Percentiles rank a stretch among this genome's conserved stretches.
These are phyloP conservation scores for Ceratina australensis DNA, from an alignment of 1,140 invertebrate genomes.

Conservation along the genomic window DNA sequence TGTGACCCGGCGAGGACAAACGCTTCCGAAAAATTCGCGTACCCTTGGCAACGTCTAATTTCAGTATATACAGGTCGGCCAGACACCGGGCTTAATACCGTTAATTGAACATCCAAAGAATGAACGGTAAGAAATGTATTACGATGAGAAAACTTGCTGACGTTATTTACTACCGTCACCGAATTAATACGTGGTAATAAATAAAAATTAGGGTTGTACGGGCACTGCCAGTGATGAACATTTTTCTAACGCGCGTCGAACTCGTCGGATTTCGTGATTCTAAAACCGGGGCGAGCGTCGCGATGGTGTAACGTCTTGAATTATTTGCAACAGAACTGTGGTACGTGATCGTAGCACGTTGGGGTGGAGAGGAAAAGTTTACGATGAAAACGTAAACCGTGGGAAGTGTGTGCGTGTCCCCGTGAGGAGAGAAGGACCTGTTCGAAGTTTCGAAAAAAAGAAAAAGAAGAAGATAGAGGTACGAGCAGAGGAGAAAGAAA, in stretches of 20 bases:
- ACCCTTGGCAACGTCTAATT: not conserved
- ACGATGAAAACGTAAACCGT: not conserved
- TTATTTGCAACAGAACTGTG: not conserved
- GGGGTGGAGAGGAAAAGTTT: not conserved
- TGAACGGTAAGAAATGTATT: too few species aligned
- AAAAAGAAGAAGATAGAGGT: too few species aligned
- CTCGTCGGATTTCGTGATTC: too few species aligned
- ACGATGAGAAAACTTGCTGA: too few species aligned
- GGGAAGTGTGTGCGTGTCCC: not conserved
- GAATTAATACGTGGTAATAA: too few species aligned
- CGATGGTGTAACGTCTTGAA: not conserved
- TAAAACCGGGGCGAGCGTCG: not conserved
- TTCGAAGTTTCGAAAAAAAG: constrained; percentile 43
- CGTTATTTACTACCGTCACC: too few species aligned
- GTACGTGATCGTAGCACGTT: not conserved
- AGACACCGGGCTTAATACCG: too few species aligned
- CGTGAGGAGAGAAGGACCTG: not conserved
- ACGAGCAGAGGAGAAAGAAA: constrained; percentile 43
- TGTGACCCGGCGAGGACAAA: constrained; percentile 1
- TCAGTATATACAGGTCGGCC: not conserved
- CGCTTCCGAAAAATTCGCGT: constrained; percentile 12
- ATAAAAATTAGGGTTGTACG: too few species aligned
- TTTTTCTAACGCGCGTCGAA: too few species aligned
- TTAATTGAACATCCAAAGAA: too few species aligned
- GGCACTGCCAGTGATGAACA: too few species aligned